A percentile compares a stretch with the other conserved stretches of the same genome.
Conservation (phyloP, 1,140 invertebrate species). For the Anthonomus grandis region DNA sequence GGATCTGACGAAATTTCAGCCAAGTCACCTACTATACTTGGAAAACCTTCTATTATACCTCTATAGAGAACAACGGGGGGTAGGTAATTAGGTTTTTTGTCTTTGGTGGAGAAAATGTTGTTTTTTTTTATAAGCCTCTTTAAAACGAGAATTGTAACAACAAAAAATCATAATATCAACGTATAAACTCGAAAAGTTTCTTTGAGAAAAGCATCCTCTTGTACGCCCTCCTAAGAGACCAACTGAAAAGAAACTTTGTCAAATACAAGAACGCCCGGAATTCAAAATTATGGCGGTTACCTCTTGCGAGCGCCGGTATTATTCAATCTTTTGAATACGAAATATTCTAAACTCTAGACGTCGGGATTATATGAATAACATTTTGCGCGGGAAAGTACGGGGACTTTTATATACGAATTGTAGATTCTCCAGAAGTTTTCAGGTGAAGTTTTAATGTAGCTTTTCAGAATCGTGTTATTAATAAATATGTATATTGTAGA, state of each 20-base stretch:
- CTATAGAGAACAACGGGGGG: too few relatives aligned
- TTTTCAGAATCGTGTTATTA: not conserved
- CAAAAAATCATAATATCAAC: too few relatives aligned
- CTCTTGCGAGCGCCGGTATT: conserved; percentile 20
- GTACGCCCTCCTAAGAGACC: conserved; percentile 6
- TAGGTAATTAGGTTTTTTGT: too few relatives aligned
- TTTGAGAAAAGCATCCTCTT: conserved; percentile 5
- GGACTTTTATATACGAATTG: conserved; percentile 6
- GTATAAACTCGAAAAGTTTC: not conserved
- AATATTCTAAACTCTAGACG: conserved; percentile 8
- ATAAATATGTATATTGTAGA: not conserved
- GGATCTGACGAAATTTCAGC: conserved; percentile 5
- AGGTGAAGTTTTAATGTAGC: not conserved
- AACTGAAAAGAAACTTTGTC: conserved; percentile 22
- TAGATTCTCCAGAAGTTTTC: conserved; percentile 14
- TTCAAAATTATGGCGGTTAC: conserved; percentile 22
- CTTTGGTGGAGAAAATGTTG: too few relatives aligned
- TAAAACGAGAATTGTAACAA: too few relatives aligned
- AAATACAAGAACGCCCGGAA: conserved; percentile 20
- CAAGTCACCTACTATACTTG: too few relatives aligned
- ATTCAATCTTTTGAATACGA: conserved; percentile 18
- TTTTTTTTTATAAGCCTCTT: too few relatives aligned
- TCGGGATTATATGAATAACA: conserved; percentile 22
- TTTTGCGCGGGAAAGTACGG: conserved; percentile 3
- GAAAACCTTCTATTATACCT: too few relatives aligned